These are phyloP conservation scores for Otis tarda DNA, from an alignment of 2,113 vertebrate genomes.

Conservation along the genomic window DNA sequence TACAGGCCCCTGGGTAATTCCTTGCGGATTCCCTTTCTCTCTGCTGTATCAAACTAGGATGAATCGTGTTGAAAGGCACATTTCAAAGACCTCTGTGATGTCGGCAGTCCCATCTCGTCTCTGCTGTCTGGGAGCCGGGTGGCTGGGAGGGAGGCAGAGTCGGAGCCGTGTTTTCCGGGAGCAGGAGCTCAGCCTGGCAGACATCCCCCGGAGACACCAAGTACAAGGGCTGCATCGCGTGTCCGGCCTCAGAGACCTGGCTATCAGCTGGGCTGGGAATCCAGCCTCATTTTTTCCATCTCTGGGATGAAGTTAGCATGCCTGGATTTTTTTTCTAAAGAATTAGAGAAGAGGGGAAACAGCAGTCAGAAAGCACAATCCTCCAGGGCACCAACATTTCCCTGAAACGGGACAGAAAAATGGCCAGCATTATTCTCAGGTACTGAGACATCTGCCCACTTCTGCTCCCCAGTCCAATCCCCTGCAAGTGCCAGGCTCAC, in stretches of 20 bases:
- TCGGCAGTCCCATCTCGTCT: not conserved
- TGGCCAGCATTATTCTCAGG: not conserved
- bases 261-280: not conserved
- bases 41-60: not conserved
- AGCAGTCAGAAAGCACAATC: not conserved
- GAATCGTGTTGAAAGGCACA: not conserved
- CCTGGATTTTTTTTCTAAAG: not conserved
- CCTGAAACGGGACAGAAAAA: not conserved
- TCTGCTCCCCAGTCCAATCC: not conserved
- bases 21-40: not conserved
- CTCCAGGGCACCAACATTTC: not conserved
- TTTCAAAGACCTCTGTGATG: not conserved
- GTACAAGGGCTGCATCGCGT: not conserved
- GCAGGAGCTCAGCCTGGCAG: not conserved
- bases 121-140: not conserved
- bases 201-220: not conserved
- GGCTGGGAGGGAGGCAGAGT: not conserved
- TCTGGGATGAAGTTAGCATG: not conserved
- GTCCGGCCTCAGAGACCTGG: not conserved
- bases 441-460: not conserved
- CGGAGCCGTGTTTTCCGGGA: not conserved
- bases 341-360: not conserved
- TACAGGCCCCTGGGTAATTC: not conserved
- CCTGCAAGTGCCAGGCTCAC: accelerated
- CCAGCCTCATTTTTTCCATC: not conserved